Evolutionary conservation across 2,797 vertebrate genomes (phyloP).

Genomic region (Brachyalestes nurse): DNA sequence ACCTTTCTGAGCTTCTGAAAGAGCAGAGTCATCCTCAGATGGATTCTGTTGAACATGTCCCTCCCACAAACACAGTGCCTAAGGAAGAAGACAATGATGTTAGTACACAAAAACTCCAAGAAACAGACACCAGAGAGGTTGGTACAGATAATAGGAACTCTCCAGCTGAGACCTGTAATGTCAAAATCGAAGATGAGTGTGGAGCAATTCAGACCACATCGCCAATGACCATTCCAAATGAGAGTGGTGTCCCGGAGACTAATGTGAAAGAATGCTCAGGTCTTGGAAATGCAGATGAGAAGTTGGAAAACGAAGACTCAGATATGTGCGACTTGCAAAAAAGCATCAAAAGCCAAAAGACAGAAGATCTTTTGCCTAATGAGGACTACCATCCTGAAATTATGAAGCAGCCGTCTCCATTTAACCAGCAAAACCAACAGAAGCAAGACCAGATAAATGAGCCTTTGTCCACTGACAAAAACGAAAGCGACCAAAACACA

Average conservation of each 20-base stretch:
- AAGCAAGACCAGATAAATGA: conserved; percentile 64
- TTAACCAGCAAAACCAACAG: conserved; percentile 60
- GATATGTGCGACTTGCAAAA: conserved; percentile 58
- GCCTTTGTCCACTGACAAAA: conserved; percentile 50
- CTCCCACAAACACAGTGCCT: conserved; percentile 66
- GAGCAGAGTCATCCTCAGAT: conserved; percentile 69
- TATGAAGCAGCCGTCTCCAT: conserved; percentile 62
- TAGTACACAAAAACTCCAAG: conserved; percentile 54
- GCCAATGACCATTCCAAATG: conserved; percentile 55
- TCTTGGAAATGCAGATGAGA: conserved; percentile 58
- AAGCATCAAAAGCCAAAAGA: conserved; percentile 62
- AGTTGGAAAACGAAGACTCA: conserved; percentile 46
- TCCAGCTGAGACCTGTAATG: conserved; percentile 68
- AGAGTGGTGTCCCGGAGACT: conserved; percentile 24
- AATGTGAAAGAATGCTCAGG: conserved; percentile 54
- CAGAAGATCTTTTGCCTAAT: conserved; percentile 48
- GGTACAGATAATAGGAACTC: conserved; percentile 58
- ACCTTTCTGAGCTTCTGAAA: conserved; percentile 75
- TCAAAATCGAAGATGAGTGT: conserved; percentile 77
- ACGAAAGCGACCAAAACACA: conserved; percentile 66
- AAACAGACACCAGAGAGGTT: conserved; percentile 52
- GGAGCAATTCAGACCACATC: conserved; percentile 59
- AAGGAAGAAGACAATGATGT: conserved; percentile 64
- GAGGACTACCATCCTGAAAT: conserved; percentile 25
- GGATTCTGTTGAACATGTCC: conserved; percentile 66